Evolutionary conservation across 2,113 vertebrate genomes (phyloP).

Genomic region (Balaeniceps rex): DNA sequence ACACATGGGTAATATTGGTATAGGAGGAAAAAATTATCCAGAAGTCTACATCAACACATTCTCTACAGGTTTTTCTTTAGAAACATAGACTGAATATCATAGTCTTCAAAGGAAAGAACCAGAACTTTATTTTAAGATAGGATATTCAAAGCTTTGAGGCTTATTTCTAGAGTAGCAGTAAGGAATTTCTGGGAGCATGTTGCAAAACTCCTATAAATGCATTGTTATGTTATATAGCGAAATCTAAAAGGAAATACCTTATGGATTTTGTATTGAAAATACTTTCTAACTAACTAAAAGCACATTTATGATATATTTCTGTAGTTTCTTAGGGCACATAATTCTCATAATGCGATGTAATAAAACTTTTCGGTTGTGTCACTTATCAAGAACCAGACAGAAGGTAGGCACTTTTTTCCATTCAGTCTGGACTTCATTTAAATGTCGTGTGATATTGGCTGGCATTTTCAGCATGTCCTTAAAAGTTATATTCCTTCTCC

Average conservation of each 20-base stretch:
- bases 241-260: not conserved
- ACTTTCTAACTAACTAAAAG: not conserved
- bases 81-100: not conserved
- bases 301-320: not conserved
- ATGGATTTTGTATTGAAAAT: not conserved
- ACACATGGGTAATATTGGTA: not conserved
- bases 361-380: not conserved
- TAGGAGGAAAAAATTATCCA: not conserved
- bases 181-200: not conserved
- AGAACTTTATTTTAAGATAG: not conserved
- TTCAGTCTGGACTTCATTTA: not conserved
- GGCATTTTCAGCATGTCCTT: not conserved
- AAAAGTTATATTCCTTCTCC: not conserved
- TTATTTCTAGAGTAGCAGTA: not conserved
- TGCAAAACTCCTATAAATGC: not conserved
- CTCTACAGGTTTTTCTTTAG: not conserved
- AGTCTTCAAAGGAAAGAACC: not conserved
- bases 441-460: not conserved
- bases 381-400: rapidly evolving
- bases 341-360: not conserved
- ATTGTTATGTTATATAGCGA: not conserved
- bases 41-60: not conserved
- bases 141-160: not conserved
- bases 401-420: not conserved
- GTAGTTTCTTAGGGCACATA: not conserved